Base-by-base conservation (phyloP, 2,888 invertebrate genomes). In the Panzeria rudis region DNA sequence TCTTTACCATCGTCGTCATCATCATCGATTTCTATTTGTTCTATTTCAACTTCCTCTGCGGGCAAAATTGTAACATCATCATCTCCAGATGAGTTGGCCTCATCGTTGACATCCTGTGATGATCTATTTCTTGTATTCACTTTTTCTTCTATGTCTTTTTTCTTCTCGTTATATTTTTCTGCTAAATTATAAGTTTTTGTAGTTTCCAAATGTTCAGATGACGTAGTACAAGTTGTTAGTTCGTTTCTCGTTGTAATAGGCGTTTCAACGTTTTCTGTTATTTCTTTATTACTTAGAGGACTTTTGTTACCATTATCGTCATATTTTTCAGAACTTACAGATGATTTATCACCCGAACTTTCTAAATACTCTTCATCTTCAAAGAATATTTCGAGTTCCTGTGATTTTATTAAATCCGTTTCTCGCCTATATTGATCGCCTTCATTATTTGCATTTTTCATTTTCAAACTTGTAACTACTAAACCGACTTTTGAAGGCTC, bases 11-110 rank as follows among this genome's bases (percentile, higher is more conserved):
- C 59, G 8, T 82, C 80, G 13, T 86, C 86, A 54, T 83, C 83
- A 44, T 86, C 83, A 41, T 75, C 73, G 13, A 86, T 84, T 82
- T 86, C 84, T 23, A 84, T 84, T 61, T 73, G 80, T 56, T 68
- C 82, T 32, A 78, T 69, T 56, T 69, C 84, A 7, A 75, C 32
- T 11, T 84, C 80, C 17, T 83, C 82, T 11, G 75, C 44, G 2
- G 82, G 82, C 20, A 85, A 83, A 61, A 85, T 85, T 32, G 85
- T 85, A n/a, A 85, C 82, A 54, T 86, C 86, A 61, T 78, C 76
- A 77, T 87, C 86, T 0, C 59, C 75, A n/a, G 71, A 66, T 7
- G 38, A 50, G 38, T 61, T 69, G 23, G 15, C 64, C 2, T 50
- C 59, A 32, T 66, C 41, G 41, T 38, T 41, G 13, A 6, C 23